phyloP scores from a whole-genome alignment of 2,888 invertebrate genomes.

The Synanthedon myopaeformis region DNA sequence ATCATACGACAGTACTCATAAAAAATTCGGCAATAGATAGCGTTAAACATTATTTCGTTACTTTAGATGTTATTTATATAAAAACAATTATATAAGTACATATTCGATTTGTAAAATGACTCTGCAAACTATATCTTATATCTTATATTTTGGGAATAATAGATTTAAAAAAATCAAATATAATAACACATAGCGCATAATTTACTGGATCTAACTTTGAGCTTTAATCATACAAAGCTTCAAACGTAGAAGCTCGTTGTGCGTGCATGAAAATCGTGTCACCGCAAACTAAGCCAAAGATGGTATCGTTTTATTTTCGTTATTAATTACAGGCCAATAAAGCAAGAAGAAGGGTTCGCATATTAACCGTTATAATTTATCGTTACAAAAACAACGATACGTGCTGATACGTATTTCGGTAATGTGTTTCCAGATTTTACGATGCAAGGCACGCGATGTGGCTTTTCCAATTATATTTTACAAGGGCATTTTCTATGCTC shows the following conservation, averaged over 20 bases:
- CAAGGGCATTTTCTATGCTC: neutral
- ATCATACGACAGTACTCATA: no score
- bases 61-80: no score
- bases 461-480: constrained; percentile 4
- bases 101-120: no score
- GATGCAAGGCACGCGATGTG: constrained; percentile 42
- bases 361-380: constrained; percentile 61
- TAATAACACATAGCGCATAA: no score
- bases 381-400: constrained; percentile 44
- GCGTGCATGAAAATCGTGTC: neutral
- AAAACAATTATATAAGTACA: no score
- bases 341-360: constrained; percentile 48
- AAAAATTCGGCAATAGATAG: no score
- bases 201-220: no score
- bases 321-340: constrained; percentile 53
- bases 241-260: neutral
- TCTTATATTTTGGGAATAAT: no score
- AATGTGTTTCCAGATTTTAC: constrained; percentile 45
- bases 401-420: constrained; percentile 54
- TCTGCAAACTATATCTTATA: no score
- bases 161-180: no score
- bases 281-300: neutral
- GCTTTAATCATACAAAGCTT: no score
- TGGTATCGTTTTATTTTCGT: constrained; percentile 14
- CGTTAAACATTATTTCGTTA: no score